Percentiles rank a stretch among this genome's conserved stretches.
Conservation (phyloP, 2,113 vertebrate genomes). For the Ailurus styani region DNA sequence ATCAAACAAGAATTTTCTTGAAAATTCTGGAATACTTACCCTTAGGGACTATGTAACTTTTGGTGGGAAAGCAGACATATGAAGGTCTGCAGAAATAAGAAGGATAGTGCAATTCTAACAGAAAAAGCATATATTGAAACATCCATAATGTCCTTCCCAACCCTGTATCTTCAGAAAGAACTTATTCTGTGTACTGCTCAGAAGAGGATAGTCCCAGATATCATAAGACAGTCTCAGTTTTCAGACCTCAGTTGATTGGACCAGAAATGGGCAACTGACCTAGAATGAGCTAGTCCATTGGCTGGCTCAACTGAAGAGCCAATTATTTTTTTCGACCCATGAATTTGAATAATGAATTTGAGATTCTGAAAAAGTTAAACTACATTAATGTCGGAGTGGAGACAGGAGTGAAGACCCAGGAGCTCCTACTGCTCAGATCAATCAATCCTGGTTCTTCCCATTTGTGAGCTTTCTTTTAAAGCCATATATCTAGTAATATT, state of each 20-base stretch:
- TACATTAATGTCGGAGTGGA: background rate
- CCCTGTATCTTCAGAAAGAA: background rate
- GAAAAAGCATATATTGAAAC: background rate
- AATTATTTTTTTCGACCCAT: background rate
- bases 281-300: background rate
- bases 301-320: background rate
- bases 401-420: background rate
- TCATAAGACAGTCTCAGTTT: background rate
- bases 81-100: background rate
- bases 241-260: background rate
- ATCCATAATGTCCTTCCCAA: background rate
- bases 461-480: background rate
- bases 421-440: background rate
- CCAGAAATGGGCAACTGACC: background rate
- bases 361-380: background rate
- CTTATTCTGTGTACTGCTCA: background rate
- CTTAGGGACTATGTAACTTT: background rate
- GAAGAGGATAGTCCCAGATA: background rate
- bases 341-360: background rate
- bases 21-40: background rate
- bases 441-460: background rate
- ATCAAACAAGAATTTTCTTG: background rate
- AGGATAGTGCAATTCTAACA: background rate
- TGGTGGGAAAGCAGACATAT: background rate
- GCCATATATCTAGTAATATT: background rate